Conservation (phyloP, 2,888 invertebrate genomes). For the Abrostola triplasia region DNA sequence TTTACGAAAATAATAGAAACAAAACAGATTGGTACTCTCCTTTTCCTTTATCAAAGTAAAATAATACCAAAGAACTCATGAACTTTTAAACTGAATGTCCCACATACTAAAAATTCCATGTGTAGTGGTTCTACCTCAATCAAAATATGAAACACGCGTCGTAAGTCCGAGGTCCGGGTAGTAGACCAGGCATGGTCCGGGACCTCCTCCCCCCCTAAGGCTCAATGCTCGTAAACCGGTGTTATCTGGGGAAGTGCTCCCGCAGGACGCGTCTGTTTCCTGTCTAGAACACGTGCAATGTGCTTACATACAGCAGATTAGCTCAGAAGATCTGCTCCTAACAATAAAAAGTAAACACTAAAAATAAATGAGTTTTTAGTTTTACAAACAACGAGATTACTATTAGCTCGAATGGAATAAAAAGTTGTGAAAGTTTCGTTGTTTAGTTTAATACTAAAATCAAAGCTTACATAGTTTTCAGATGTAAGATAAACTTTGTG, state of each 20-base stretch:
- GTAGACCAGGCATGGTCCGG: neutral
- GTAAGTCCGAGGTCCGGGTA: neutral
- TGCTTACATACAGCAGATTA: neutral
- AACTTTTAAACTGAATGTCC: no score
- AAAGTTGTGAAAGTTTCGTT: no score
- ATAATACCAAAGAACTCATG: no score
- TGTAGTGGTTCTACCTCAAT: neutral
- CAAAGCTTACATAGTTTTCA: neutral
- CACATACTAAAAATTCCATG: no score
- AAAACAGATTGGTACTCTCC: no score
- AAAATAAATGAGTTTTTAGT: neutral
- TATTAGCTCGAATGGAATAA: no score
- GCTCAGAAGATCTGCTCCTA: neutral
- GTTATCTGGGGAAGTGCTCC: constrained; percentile 47
- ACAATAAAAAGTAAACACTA: neutral
- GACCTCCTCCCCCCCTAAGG: constrained; percentile 10
- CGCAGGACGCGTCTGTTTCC: constrained; percentile 57
- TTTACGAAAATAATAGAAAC: no score
- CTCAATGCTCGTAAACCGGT: constrained; percentile 29
- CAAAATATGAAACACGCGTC: neutral
- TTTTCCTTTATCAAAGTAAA: no score
- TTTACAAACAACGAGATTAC: neutral
- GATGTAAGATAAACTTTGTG: no score
- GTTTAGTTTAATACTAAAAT: no score
- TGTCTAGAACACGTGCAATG: constrained; percentile 35